These are phyloP conservation scores for Drosophila differens DNA, from an alignment of 2,888 invertebrate species.

Conservation along the genomic window DNA sequence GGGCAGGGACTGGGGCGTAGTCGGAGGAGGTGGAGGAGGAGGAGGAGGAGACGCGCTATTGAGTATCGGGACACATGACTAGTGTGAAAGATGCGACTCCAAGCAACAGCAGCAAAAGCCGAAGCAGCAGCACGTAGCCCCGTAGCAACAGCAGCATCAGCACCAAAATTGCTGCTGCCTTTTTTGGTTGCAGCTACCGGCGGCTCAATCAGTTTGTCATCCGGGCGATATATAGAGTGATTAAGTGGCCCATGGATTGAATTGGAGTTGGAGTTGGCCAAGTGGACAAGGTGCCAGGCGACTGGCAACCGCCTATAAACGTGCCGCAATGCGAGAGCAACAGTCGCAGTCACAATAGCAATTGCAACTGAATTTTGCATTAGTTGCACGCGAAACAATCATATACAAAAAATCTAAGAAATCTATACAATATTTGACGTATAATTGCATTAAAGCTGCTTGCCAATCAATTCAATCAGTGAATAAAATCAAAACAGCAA, in stretches of 20 bases:
- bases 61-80: slow-evolving; percentile 41
- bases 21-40: neutral
- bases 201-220: slow-evolving; percentile 81
- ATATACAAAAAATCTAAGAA: slow-evolving; percentile 38
- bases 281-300: slow-evolving; percentile 14
- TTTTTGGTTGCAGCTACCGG: slow-evolving; percentile 64
- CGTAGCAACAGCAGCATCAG: slow-evolving; percentile 35
- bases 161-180: slow-evolving; percentile 70
- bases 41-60: slow-evolving; percentile 1
- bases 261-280: slow-evolving; percentile 49
- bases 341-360: slow-evolving; percentile 9
- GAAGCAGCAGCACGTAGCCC: slow-evolving; percentile 17
- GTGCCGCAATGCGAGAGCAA: slow-evolving; percentile 64
- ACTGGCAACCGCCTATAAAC: slow-evolving; percentile 43
- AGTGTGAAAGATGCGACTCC: slow-evolving; percentile 66
- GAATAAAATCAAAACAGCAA: slow-evolving; percentile 56
- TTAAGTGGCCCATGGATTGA: slow-evolving; percentile 73
- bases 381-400: slow-evolving; percentile 56
- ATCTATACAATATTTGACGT: slow-evolving; percentile 72
- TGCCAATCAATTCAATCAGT: slow-evolving; percentile 77
- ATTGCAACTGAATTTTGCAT: slow-evolving; percentile 49
- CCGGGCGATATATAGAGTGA: slow-evolving; percentile 79
- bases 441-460: slow-evolving; percentile 71
- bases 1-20: neutral
- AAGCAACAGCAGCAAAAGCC: slow-evolving; percentile 31